Percentiles rank a stretch among this genome's conserved stretches.
Conservation (phyloP, 2,797 vertebrate species). For the Iguana delicatissima region DNA sequence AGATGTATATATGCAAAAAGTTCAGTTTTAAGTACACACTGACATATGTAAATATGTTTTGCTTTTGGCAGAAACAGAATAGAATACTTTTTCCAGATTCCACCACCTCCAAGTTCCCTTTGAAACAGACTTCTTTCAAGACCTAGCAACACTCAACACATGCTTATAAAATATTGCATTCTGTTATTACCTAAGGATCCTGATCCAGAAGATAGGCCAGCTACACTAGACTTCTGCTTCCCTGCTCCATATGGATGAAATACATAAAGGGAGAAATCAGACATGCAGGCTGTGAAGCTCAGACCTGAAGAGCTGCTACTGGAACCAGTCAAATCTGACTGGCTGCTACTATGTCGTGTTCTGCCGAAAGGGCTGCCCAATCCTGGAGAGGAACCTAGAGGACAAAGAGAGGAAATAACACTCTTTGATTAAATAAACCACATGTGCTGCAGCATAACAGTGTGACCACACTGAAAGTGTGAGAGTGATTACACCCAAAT, state of each 20-base stretch:
- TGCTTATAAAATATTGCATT: not conserved
- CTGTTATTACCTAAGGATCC: constrained; percentile 83
- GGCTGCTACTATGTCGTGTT: constrained; percentile 96
- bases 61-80: not conserved
- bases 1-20: not conserved
- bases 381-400: constrained; percentile 84
- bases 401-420: constrained; percentile 18
- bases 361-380: constrained; percentile 93
- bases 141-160: not conserved
- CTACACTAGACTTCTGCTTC: constrained; percentile 94
- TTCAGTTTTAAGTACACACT: not conserved
- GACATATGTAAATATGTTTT: not conserved
- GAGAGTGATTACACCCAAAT: not conserved
- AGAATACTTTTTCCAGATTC: not conserved
- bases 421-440: not conserved
- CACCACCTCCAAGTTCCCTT: not conserved
- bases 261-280: constrained; percentile 97
- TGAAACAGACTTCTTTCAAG: not conserved
- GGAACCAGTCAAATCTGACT: constrained; percentile 91
- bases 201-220: constrained; percentile 89
- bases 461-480: no score
- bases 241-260: constrained; percentile 98
- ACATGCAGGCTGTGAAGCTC: constrained; percentile 99
- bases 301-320: constrained; percentile 93
- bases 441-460: not conserved